phyloP scores from a whole-genome alignment of 2,888 invertebrate species.

The Ganaspis brasiliensis region DNA sequence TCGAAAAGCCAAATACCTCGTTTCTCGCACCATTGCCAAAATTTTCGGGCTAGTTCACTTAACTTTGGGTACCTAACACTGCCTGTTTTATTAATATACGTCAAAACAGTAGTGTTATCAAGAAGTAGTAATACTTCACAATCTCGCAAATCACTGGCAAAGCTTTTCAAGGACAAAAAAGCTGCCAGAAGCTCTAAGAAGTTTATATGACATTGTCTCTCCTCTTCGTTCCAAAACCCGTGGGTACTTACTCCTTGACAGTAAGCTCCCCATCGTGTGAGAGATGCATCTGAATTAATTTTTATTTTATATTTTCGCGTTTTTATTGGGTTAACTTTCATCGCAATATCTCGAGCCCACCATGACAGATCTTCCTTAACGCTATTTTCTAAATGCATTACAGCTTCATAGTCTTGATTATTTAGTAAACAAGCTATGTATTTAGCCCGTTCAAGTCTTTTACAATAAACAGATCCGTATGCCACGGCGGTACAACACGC shows the following conservation, averaged over 20 bases:
- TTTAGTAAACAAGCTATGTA: conserved; percentile 44
- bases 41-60: conserved; percentile 55
- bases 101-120: conserved; percentile 62
- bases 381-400: conserved; percentile 11
- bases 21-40: conserved; percentile 63
- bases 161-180: conserved; percentile 57
- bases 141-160: conserved; percentile 46
- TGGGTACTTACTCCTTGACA: conserved; percentile 28
- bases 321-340: conserved; percentile 31
- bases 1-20: conserved; percentile 55
- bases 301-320: conserved; percentile 18
- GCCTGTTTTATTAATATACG: conserved; percentile 60
- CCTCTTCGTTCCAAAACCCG: conserved; percentile 43
- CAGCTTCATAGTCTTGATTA: conserved; percentile 36
- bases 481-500: conserved; percentile 74
- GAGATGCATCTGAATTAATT: conserved; percentile 51
- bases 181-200: conserved; percentile 58
- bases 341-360: conserved; percentile 34
- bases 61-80: conserved; percentile 56
- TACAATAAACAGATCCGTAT: conserved; percentile 48
- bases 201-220: conserved; percentile 56
- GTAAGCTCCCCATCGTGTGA: conserved; percentile 49
- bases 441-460: conserved; percentile 47
- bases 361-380: conserved; percentile 46
- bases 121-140: conserved; percentile 58